Conservation (phyloP, 2,113 vertebrate genomes). For the Vulpes lagopus region DNA sequence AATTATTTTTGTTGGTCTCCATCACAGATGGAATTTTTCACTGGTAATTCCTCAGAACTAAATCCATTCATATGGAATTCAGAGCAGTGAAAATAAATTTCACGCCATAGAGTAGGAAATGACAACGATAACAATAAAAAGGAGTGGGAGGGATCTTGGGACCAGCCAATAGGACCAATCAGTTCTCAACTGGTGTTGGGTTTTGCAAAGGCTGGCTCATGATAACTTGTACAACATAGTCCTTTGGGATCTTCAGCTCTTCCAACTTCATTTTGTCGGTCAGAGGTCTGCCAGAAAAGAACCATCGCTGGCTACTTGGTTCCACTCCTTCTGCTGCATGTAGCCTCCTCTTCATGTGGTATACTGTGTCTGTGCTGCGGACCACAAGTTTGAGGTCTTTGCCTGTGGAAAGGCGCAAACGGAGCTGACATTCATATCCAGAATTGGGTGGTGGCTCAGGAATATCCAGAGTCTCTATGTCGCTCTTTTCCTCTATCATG, state of each 20-base stretch:
- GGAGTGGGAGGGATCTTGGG: constrained; percentile 52
- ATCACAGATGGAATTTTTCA: constrained; percentile 91
- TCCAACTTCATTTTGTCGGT: constrained; percentile 98
- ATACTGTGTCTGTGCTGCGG: constrained; percentile 95
- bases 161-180: constrained; percentile 76
- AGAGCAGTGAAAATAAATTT: constrained; percentile 84
- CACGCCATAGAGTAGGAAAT: constrained; percentile 75
- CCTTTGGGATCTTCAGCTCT: constrained; percentile 98
- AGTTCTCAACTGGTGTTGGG: constrained; percentile 94
- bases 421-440: constrained; percentile 95
- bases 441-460: constrained; percentile 90
- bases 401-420: constrained; percentile 97
- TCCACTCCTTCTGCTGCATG: constrained; percentile 94
- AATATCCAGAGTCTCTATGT: constrained; percentile 92
- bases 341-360: constrained; percentile 96
- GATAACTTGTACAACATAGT: constrained; percentile 99
- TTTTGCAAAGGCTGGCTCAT: constrained; percentile 95
- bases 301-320: constrained; percentile 95
- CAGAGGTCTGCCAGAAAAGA: constrained; percentile 98
- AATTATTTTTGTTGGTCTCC: constrained; percentile 87
- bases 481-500: constrained; percentile 98
- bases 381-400: constrained; percentile 95
- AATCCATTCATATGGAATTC: constrained; percentile 85
- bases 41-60: constrained; percentile 87
- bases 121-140: constrained; percentile 60